Evolutionary conservation across 1,140 invertebrate species (phyloP), one percentile per base, ranked within the genome.

Genomic region (Bactericera cockerelli): DNA sequence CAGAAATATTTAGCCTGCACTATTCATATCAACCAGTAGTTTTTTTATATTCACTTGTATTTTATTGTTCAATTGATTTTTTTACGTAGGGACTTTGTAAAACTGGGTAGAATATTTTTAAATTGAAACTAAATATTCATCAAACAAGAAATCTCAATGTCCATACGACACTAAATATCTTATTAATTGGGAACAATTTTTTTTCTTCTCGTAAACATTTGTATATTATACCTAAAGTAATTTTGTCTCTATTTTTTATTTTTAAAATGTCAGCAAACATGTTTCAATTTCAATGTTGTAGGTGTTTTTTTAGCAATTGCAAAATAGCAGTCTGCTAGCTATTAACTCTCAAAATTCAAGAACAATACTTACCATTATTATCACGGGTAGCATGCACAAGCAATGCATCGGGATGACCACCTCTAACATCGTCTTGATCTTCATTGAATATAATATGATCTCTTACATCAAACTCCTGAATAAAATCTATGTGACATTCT

Each of bases 301-400:
- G 10, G 24, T 56, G n/a, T 53, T 58, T 22, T 55, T 36, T 36
- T 36, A 11, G 16, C 16, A 16, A 11, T 36, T 10, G 33, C 10
- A 16, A 36, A 36, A 10, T 36, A 11, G 16, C 16, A 16, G 10
- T 11, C 10, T 11, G 16, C 10, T 36, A 16, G 10, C 33, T 36
- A 10, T 36, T 16, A 16, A 36, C 10, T 36, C 16, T 11, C 16
- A 16, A 36, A 16, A 36, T 10, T 36, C 16, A 16, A 36, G 33
- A 36, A 36, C 10, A 36, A n/a, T n/a, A 56, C 57, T 64, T 73
- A 84, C 84, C 84, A 77, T 87, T 85, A 79, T 84, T 87, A 57
- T 87, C 86, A 73, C 90, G 89, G 55, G 92, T 93, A 19, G 93
- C 93, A 69, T 93, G 86, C 59, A 96, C 88, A 60, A 97, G 83